Conservation (phyloP, 2,113 vertebrate species). For the Chaenocephalus aceratus region DNA sequence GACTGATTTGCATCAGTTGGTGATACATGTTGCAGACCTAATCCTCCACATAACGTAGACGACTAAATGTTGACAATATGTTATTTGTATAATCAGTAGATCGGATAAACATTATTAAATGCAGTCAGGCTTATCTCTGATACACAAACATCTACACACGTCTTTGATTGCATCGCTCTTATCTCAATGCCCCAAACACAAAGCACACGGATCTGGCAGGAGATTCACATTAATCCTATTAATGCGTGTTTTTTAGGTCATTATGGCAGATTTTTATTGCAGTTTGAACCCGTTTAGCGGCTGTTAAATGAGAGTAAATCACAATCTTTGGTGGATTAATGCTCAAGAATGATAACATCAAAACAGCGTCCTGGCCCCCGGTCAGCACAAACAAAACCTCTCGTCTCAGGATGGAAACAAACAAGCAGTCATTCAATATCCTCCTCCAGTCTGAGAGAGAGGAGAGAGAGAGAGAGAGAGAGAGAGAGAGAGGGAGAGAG, state of each 20-base stretch:
- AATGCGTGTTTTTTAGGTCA: background rate
- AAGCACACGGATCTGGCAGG: slow-evolving; percentile 34
- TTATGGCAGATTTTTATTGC: slow-evolving; percentile 8
- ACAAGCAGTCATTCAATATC: slow-evolving; percentile 48
- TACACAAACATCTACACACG: slow-evolving; percentile 41
- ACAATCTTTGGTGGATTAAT: slow-evolving; percentile 17
- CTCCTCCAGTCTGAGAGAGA: background rate
- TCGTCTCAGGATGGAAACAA: slow-evolving; percentile 18
- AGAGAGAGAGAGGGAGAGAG: too few relatives aligned
- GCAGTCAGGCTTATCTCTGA: slow-evolving; percentile 23
- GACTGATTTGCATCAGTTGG: too few relatives aligned
- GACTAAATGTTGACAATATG: slow-evolving; percentile 12
- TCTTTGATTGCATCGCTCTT: slow-evolving; percentile 30
- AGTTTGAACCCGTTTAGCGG: slow-evolving; percentile 8
- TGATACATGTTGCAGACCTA: background rate
- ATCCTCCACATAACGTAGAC: background rate
- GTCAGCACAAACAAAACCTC: slow-evolving; percentile 25
- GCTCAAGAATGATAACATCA: slow-evolving; percentile 19
- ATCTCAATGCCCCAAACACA: slow-evolving; percentile 22
- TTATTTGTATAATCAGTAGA: slow-evolving; percentile 29
- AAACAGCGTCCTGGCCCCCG: slow-evolving; percentile 4
- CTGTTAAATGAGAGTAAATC: slow-evolving; percentile 33
- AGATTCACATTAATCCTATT: slow-evolving; percentile 20
- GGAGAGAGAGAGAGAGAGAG: too few relatives aligned
- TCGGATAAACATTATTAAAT: slow-evolving; percentile 30